Evolutionary conservation across 2,113 vertebrate genomes (phyloP), one percentile per base, ranked within the genome.

Genomic region (Clarias magur): DNA sequence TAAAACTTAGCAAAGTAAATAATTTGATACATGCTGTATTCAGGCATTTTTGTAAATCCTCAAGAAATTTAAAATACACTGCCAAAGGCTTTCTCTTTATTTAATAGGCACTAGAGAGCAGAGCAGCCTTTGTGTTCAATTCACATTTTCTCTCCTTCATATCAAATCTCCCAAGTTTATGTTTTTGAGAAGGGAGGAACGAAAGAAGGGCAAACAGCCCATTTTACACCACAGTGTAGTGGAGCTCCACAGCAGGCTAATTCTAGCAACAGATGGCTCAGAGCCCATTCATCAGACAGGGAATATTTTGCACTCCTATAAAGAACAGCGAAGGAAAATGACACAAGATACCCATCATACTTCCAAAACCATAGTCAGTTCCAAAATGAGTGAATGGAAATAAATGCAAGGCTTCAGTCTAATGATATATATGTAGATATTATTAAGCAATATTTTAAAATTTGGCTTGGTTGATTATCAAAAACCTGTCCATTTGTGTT

Each of bases 181-280:
- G 88, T 70, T 85, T 91, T 85, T 67, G 86, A 92, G 87, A 83
- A 90, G 85, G 92, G 90, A 89, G 92, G 88, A 91, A 92, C 85
- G 72, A 92, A 87, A 88, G 70, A 73, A 80, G 80, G 78, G 89
- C 85, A 84, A 89, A 91, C 80, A 60, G 80, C 87, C 82, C 81
- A 82, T 87, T 91, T 91, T 92, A 91, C 86, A 79, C 89, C 91
- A 92, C 90, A 48, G 48, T 87, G 21, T 68, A 34, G 81, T 86
- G 89, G 87, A 84, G 88, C 89, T 27, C 27, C 76, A 82, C 84
- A 85, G 72, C 70, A 68, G 89, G 89, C 87, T 93, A 89, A 94
- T 92, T 83, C 89, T 88, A 89, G 48, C 80, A 93, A 83, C 95
- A 94, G 92, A 94, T 92, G 93, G 91, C 88, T 87, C 56, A 13